Evolutionary conservation across 1,140 invertebrate species (phyloP), one percentile per base, ranked within the genome.

Genomic region (Saccostrea glomerata): DNA sequence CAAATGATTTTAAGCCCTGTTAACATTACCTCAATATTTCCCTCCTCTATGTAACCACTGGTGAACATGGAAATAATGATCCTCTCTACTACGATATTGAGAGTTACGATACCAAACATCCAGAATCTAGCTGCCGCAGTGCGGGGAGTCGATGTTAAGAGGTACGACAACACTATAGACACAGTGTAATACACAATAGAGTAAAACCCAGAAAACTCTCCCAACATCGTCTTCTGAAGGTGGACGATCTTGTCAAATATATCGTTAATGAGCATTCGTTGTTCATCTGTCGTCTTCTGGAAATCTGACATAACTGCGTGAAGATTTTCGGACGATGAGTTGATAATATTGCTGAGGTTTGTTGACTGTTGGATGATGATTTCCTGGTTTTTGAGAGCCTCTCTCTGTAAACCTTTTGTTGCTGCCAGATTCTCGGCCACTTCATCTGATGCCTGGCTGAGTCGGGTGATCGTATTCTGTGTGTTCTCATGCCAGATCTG

Each of bases 401-500:
- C 88, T n/a, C 91, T 88, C 87, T 96, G 95, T 17, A 94, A 87
- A 55, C 92, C 73, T 36, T 90, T 92, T 0, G 95, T 92, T 87
- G 95, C 93, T 82, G 96, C 95, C 90, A 97, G 94, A 88, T 95
- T 92, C 36, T 95, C 92, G 2, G 95, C 95, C 7, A 96, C 96
- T 58, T 94, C 73, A 90, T 73, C 93, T 30, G 96, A 95, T 87
- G 94, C 96, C 30, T 90, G 92, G 55, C 94, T 92, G 6, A 96
- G 94, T 88, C 93, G 95, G 90, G 94, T 93, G 25, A 97, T 96
- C 0, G 96, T 96, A 20, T 95, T 95, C 54, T 96, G 95, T 55
- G 96, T 97, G 87, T 96, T 95, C 89, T 96, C 94, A 88, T 97
- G 96, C 97, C 97, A 97, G 56, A 96, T 92, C 94, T 97, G 96